Evolutionary conservation across 1,140 invertebrate species (phyloP).

Genomic region (Anoplolepis gracilipes): DNA sequence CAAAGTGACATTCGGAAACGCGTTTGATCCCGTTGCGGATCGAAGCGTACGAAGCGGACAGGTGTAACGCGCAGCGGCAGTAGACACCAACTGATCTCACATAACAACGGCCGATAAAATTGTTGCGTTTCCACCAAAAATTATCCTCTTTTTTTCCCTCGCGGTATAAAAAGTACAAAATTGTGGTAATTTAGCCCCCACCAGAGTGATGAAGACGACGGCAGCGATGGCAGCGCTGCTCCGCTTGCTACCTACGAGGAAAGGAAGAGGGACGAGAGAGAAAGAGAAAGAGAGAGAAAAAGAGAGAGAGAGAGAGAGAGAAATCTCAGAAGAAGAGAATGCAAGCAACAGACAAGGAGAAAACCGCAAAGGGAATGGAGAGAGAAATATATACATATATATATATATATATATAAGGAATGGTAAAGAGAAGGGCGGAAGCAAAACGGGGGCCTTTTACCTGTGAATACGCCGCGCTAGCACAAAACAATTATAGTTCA

Average conservation of each 20-base stretch:
- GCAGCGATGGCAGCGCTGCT: constrained; percentile 63
- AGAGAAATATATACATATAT: constrained; percentile 36
- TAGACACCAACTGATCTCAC: constrained; percentile 84
- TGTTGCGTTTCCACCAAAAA: constrained; percentile 85
- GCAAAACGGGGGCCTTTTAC: constrained; percentile 65
- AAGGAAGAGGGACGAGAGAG: constrained; percentile 59
- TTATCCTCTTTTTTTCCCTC: constrained; percentile 82
- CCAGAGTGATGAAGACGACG: constrained; percentile 63
- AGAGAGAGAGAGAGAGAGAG: constrained; percentile 59
- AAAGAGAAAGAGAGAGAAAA: constrained; percentile 32
- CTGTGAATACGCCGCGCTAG: constrained; percentile 70
- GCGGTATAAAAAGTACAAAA: constrained; percentile 83
- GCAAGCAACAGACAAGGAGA: neutral
- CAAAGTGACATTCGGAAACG: constrained; percentile 46
- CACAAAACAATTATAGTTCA: constrained; percentile 78
- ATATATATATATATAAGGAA: too few species aligned
- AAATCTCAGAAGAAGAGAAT: constrained; percentile 51
- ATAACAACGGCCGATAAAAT: constrained; percentile 85
- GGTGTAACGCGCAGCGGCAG: constrained; percentile 84
- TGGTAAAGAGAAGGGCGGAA: constrained; percentile 31
- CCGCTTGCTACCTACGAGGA: constrained; percentile 67
- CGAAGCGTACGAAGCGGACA: constrained; percentile 69
- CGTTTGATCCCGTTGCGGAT: constrained; percentile 18
- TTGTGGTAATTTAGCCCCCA: constrained; percentile 84
- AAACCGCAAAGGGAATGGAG: constrained; percentile 48